Base-by-base conservation (phyloP, 2,797 vertebrate genomes). In the Eutrigla gurnardus region DNA sequence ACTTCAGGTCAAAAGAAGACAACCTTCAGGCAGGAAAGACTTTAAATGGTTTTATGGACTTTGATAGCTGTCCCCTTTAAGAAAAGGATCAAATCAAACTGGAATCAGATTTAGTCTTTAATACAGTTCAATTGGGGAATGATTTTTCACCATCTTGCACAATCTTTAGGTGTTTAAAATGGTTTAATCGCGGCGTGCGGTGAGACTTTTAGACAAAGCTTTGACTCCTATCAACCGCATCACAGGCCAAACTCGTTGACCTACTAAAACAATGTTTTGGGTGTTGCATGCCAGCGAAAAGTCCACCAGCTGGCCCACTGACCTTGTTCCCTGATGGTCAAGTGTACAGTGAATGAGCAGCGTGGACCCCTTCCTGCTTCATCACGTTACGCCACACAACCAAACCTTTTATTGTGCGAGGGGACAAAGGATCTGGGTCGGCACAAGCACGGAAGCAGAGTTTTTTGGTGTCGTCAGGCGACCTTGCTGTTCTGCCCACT, bases 401-500 rank as follows among this genome's bases (percentile, higher is more conserved):
- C 18, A 13, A 12, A 40, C 32, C n/a, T 3, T 63, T 42, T 64
- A 14, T 42, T 4, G 13, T 37, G 32, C 52, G 54, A 25, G 25
- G 3, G 2, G 6, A 11, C 15, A 57, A 17, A 67, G 42, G 17
- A 78, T 70, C 12, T 59, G 65, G 77, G 76, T 78, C 59, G n/a
- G 13, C 47, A 46, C 40, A 10, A 11, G 54, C 37, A 47, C 36
- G 53, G 4, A 1, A 36, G 32, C 7, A 0, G n/a, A 12, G 6
- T 39, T 61, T 61, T 25, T 68, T 5, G 33, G 10, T 49, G 7
- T 0, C 6, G 57, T 57, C 18, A 8, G 18, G 64, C 75, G 70
- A 75, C 69, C 77, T 73, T 69, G 68, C 61, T 70, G 42, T 80
- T 80, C 40, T 58, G 37, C 70, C 43, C 40, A 61, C 77, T 68